Conservation (phyloP, 2,113 vertebrate species). For the Synodontis membranacea region DNA sequence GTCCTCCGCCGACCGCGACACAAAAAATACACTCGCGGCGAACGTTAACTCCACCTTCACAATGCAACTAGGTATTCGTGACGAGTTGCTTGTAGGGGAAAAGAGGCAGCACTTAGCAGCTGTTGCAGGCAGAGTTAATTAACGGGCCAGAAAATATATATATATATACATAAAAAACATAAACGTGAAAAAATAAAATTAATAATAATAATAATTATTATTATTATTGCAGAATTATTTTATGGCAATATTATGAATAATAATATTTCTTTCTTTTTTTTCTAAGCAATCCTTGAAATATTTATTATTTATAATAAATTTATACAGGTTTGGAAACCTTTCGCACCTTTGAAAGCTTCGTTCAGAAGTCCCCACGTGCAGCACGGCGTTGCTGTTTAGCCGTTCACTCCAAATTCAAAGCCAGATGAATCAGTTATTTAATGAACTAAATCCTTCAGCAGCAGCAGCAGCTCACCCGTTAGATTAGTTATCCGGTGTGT, state of each 20-base stretch:
- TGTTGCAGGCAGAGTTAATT: neutral
- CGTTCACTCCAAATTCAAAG: constrained; percentile 48
- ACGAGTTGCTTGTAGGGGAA: neutral
- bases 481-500: constrained; percentile 35
- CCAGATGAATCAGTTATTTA: constrained; percentile 41
- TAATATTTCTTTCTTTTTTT: neutral
- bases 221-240: neutral
- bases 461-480: constrained; percentile 24
- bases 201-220: neutral
- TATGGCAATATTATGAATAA: neutral
- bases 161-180: neutral
- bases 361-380: neutral
- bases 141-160: neutral
- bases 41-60: neutral
- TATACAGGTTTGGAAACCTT: neutral
- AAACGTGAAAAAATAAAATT: neutral
- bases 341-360: neutral
- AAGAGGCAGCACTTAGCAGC: neutral
- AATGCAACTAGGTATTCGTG: neutral
- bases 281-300: neutral
- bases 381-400: constrained; percentile 21
- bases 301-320: too few species aligned
- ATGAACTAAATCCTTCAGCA: constrained; percentile 23
- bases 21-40: neutral
- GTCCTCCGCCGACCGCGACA: too few species aligned